Evolutionary conservation across 1,140 invertebrate species (phyloP).

Genomic region (Mamestra configurata): DNA sequence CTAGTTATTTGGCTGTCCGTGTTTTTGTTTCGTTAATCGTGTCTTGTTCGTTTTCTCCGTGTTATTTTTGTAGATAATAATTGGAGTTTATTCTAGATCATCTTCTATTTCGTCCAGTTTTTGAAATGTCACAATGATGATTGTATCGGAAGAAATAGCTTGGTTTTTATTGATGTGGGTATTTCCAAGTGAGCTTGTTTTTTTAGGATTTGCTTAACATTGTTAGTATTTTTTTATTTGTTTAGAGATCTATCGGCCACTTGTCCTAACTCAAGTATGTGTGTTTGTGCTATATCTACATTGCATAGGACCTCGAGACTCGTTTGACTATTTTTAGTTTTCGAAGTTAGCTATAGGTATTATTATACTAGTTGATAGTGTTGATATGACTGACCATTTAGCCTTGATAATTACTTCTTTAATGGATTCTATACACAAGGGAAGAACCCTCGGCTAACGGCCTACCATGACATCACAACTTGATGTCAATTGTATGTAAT

Average conservation of each 20-base stretch:
- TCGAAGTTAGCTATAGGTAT: too few species aligned
- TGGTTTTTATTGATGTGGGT: slow-evolving; percentile 11
- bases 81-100: neutral
- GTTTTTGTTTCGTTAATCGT: slow-evolving; percentile 44
- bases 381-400: neutral
- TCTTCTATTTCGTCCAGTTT: neutral
- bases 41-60: slow-evolving; percentile 18
- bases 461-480: slow-evolving; percentile 33
- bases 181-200: slow-evolving; percentile 12
- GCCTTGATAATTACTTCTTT: neutral
- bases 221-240: neutral
- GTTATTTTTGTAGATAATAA: slow-evolving; percentile 17
- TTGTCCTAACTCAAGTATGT: neutral
- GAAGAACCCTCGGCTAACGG: neutral
- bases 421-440: neutral
- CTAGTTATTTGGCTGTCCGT: slow-evolving; percentile 41
- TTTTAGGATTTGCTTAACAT: neutral
- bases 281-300: too few species aligned
- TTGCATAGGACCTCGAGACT: too few species aligned
- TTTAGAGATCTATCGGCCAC: neutral
- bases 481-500: slow-evolving; percentile 30
- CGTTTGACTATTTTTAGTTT: too few species aligned
- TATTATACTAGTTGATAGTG: too few species aligned
- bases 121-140: slow-evolving; percentile 33
- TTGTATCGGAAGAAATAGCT: slow-evolving; percentile 1